Evolutionary conservation across 2,797 vertebrate species (phyloP), one percentile per base, ranked within the genome.

Genomic region (Spondyliosoma cantharus): DNA sequence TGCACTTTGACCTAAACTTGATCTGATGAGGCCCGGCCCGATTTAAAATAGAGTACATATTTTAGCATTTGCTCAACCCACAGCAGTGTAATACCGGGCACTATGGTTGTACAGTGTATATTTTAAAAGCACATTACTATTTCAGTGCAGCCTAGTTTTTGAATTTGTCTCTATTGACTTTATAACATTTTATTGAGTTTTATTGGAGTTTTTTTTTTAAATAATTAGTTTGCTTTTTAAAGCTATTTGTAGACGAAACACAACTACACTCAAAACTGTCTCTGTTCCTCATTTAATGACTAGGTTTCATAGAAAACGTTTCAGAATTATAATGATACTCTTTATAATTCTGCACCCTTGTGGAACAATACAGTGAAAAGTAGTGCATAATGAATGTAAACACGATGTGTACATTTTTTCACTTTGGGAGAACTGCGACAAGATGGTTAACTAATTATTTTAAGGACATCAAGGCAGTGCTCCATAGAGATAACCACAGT

Each of bases 271-370:
- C 9, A 9, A 20, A 11, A 22, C 16, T 37, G 37, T 45, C 8
- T 69, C 29, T 25, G 5, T 24, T 58, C 27, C 8, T 4, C 4
- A n/a, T 16, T 5, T 20, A 43, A 12, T 52, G 74, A 20, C 27
- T 7, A 43, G 32, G 56, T 29, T 64, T 62, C 49, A 37, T 12
- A 52, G 7, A 53, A 70, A 50, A 56, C 54, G 12, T 71, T 67
- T 25, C n/a, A 14, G 7, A 42, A 69, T 56, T 19, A 46, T 48
- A 37, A 11, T 3, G 9, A 11, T 37, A 37, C 24, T 43, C 25
- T 32, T 32, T 32, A 20, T 50, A 7, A 42, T 24, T 13, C 62
- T 58, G 60, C 70, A 32, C 60, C 6, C 48, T 69, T 50, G 8
- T 68, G 68, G 32, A 56, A 67, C 66, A 56, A 50, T 14, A 22